A percentile compares a stretch with the other conserved stretches of the same genome.
Evolutionary conservation across 2,113 vertebrate species (phyloP).

Genomic region (Alethe diademata): DNA sequence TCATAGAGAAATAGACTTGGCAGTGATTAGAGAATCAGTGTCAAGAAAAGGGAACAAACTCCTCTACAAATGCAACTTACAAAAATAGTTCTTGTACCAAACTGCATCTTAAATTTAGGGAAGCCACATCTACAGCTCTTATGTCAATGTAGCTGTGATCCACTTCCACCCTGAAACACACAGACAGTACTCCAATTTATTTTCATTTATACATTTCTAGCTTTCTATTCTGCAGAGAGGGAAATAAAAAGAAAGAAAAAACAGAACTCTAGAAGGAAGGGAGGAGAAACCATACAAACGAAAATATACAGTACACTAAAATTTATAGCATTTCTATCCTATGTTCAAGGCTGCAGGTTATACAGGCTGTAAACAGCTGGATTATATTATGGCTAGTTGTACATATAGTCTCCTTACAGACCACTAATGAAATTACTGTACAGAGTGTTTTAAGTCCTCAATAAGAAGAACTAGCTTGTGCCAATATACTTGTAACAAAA

Average conservation of each 20-base stretch:
- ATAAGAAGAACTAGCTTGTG: background rate
- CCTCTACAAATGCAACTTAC: background rate
- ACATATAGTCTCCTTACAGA: background rate
- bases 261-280: background rate
- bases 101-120: background rate
- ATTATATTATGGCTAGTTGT: background rate
- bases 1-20: background rate
- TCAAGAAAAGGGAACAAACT: constrained; percentile 33
- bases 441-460: background rate
- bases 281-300: background rate
- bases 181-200: background rate
- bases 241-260: too few relatives aligned
- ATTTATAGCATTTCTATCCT: background rate
- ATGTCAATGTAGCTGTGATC: background rate
- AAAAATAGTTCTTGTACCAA: too few relatives aligned
- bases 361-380: background rate
- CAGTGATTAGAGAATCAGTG: background rate
- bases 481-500: background rate
- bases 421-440: background rate
- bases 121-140: background rate
- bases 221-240: background rate
- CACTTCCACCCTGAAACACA: background rate
- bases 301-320: background rate
- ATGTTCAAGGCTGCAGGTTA: background rate
- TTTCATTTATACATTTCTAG: background rate